These are phyloP conservation scores for Pituophis catenifer DNA, from an alignment of 2,113 vertebrate species.

Conservation along the genomic window DNA sequence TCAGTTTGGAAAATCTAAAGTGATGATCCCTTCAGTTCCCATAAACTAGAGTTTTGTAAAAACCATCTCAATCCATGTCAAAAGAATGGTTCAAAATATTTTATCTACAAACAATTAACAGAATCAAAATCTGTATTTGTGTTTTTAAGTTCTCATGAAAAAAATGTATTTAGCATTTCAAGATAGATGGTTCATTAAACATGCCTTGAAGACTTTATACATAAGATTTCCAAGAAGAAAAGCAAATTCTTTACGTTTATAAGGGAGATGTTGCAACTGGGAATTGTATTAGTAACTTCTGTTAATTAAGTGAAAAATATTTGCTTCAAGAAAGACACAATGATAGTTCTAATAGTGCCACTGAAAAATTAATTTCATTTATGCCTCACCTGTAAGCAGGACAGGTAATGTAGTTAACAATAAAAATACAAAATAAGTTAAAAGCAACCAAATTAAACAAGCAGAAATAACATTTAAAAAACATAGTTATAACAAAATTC, in stretches of 20 bases:
- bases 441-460: neutral
- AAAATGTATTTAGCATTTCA: neutral
- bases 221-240: slow-evolving; percentile 17
- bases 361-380: neutral
- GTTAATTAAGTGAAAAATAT: slow-evolving; percentile 14
- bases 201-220: neutral
- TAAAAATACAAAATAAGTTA: neutral
- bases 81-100: slow-evolving; percentile 37
- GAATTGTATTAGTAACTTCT: slow-evolving; percentile 10
- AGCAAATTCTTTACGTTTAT: slow-evolving; percentile 30
- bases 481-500: neutral
- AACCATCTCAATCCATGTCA: neutral
- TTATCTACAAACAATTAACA: slow-evolving; percentile 21
- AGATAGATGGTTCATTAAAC: neutral
- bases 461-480: neutral
- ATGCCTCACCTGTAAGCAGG: neutral
- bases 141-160: neutral
- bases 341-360: neutral
- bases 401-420: neutral
- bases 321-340: neutral
- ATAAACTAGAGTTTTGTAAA: slow-evolving; percentile 46
- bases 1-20: slow-evolving; percentile 19
- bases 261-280: slow-evolving; percentile 14
- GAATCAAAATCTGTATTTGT: slow-evolving; percentile 34
- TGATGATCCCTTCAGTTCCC: slow-evolving; percentile 38